Evolutionary conservation across 1,140 invertebrate genomes (phyloP), one percentile per base, ranked within the genome.

Genomic region (Dendroctonus ponderosae): DNA sequence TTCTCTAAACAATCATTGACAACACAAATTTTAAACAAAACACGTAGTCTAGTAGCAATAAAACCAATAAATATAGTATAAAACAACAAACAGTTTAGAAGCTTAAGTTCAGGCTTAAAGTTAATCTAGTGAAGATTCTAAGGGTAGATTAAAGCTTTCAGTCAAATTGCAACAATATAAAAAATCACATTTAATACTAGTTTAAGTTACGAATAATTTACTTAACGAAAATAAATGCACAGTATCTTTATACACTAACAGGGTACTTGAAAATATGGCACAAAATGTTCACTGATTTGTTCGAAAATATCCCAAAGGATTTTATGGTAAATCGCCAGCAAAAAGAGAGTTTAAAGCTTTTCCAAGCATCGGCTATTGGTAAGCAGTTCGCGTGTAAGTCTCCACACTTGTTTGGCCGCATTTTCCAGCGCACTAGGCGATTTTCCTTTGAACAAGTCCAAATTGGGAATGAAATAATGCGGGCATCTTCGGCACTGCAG

Each of bases 401-500:
- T 82, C 95, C 94, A 97, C 12, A 93, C 89, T 79, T 93, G 91
- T 79, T 94, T 95, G 52, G 94, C 91, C 0, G 93, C 92, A 74
- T 92, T 92, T 79, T 97, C 93, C 70, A 97, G 80, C 40, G 90
- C 88, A 40, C 87, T 88, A 1, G 90, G 86, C 11, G 92, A 90
- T 77, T 95, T 95, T 41, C 93, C 94, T 77, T 93, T 92, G 76
- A 96, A 92, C 43, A 95, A 81, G 79, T 95, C 92, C 72, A 96
- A 82, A 76, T 91, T 90, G 1, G 93, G 92, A 43, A 96, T 82
- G 77, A 95, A 96, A 75, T 95, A 95, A 76, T 96, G 93, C 0
- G 94, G 94, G 82, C 95, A 98, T 64, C 92, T 83, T 8, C 93
- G 86, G 77, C 94, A 96, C 79, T 98, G 95, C 39, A 97, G 83